These are phyloP conservation scores for Crotalus tigris DNA, from an alignment of 2,113 vertebrate genomes.

Conservation along the genomic window DNA sequence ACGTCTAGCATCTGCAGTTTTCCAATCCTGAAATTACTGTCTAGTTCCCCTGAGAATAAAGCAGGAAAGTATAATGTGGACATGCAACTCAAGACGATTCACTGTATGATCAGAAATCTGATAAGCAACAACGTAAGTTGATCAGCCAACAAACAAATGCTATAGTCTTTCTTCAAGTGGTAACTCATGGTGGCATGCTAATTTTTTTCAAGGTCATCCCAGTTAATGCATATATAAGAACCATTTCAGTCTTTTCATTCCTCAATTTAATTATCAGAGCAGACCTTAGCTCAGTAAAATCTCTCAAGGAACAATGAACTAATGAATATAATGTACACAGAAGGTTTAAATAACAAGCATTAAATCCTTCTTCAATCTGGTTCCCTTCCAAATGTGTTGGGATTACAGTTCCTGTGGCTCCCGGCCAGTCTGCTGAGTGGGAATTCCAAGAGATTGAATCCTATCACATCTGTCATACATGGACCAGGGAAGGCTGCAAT, in stretches of 20 bases:
- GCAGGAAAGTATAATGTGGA: background rate
- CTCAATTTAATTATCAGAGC: background rate
- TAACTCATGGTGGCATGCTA: background rate
- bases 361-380: background rate
- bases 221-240: background rate
- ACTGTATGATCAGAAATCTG: background rate
- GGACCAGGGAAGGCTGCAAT: background rate
- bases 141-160: background rate
- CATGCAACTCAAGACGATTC: background rate
- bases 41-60: background rate
- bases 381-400: background rate
- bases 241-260: background rate
- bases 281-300: background rate
- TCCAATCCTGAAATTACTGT: background rate
- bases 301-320: background rate
- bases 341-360: background rate
- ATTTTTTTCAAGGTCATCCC: constrained; percentile 28
- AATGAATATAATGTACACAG: background rate
- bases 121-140: background rate
- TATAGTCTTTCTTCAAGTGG: background rate
- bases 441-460: background rate
- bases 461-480: background rate
- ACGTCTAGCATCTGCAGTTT: background rate
- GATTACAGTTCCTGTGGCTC: background rate
- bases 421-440: background rate